Conservation (phyloP, 2,797 vertebrate genomes). For the Urophycis tenuis region DNA sequence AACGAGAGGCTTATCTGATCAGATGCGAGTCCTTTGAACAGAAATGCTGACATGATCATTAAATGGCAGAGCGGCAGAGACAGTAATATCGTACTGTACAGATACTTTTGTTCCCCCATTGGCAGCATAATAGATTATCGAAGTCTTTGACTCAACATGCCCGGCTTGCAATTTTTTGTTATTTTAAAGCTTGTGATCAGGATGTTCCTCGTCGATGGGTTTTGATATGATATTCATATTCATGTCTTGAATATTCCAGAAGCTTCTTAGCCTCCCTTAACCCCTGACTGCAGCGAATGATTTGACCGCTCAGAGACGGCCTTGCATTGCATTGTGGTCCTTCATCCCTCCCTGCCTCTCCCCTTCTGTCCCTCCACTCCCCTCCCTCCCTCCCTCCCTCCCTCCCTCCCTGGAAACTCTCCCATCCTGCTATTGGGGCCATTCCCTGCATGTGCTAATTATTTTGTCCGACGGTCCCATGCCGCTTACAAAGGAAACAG, state of each 20-base stretch:
- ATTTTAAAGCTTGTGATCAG: slow-evolving; percentile 64
- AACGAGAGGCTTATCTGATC: slow-evolving; percentile 64
- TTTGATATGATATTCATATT: slow-evolving; percentile 68
- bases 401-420: neutral
- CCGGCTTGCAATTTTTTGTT: slow-evolving; percentile 58
- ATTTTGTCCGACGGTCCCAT: neutral
- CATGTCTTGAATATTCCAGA: slow-evolving; percentile 56
- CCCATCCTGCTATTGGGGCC: neutral
- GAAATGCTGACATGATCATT: slow-evolving; percentile 74
- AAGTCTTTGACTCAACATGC: slow-evolving; percentile 60
- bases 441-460: neutral
- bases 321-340: slow-evolving; percentile 25
- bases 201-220: slow-evolving; percentile 42
- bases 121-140: slow-evolving; percentile 67
- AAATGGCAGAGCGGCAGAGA: slow-evolving; percentile 57
- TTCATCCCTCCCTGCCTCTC: slow-evolving; percentile 10
- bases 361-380: neutral
- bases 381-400: neutral
- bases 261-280: slow-evolving; percentile 30
- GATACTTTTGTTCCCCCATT: slow-evolving; percentile 70
- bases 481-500: neutral
- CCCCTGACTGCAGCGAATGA: slow-evolving; percentile 39
- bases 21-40: slow-evolving; percentile 66
- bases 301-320: slow-evolving; percentile 34
- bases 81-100: slow-evolving; percentile 52